phyloP scores from a whole-genome alignment of 2,113 vertebrate species.

The Ptilonorhynchus violaceus region DNA sequence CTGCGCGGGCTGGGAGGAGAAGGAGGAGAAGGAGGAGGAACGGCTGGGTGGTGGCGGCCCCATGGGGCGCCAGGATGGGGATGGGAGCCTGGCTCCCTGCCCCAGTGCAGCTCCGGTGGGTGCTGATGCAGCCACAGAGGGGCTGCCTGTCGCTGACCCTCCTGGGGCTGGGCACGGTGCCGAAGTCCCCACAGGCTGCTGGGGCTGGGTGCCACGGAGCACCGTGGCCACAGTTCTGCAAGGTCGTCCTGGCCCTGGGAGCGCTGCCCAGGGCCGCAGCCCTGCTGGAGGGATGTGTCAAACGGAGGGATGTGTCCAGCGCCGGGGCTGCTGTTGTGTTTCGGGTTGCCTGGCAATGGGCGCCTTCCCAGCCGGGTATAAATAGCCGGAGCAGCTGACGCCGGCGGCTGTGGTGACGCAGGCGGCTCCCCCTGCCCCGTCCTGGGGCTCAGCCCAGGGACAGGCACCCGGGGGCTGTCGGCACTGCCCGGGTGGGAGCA shows the following conservation, averaged over 20 bases:
- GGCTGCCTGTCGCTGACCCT: not conserved
- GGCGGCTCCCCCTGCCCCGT: not conserved
- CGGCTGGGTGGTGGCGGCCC: not conserved
- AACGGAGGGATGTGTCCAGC: not conserved
- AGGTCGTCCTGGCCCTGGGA: slow-evolving; percentile 10
- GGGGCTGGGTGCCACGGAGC: not conserved
- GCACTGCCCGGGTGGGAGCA: not conserved
- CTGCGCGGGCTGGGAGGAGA: not conserved
- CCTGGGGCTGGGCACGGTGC: not conserved
- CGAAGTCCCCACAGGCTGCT: not conserved
- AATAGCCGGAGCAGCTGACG: slow-evolving; percentile 74
- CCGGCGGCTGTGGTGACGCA: not conserved
- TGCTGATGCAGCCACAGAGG: not conserved
- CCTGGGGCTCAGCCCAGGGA: not conserved
- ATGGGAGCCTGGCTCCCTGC: not conserved
- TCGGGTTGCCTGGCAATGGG: slow-evolving; percentile 69
- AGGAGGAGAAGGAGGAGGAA: not conserved
- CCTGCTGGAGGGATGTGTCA: not conserved
- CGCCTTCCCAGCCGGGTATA: slow-evolving; percentile 63
- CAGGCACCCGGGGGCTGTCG: not conserved
- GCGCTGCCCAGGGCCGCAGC: not conserved
- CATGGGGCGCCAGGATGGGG: not conserved
- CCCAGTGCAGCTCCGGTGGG: not conserved
- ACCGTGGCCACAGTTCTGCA: not conserved
- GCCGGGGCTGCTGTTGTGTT: slow-evolving; percentile 71